A percentile compares a stretch with the other conserved stretches of the same genome.
phyloP scores from a whole-genome alignment of 2,888 invertebrate genomes.

The Hylaea fasciaria region DNA sequence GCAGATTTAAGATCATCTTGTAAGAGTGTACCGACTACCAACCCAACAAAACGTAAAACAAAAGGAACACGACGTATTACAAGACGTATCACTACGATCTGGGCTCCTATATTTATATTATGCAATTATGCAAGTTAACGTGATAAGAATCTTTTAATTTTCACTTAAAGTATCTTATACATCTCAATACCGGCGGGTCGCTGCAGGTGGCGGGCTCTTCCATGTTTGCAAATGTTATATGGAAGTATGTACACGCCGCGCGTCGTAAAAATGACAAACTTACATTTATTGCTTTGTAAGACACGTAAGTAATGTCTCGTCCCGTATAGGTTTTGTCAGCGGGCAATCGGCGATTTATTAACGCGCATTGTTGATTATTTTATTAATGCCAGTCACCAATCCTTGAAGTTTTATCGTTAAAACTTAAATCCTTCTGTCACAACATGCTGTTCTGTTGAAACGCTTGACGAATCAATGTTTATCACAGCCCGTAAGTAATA shows the following conservation, averaged over 20 bases:
- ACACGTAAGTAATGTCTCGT: constrained; percentile 75
- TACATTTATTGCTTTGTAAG: constrained; percentile 72
- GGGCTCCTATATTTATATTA: constrained; percentile 39
- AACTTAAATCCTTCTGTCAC: constrained; percentile 51
- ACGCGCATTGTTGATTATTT: constrained; percentile 75
- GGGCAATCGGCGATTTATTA: constrained; percentile 79
- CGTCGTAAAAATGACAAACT: constrained; percentile 77
- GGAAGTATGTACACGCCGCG: constrained; percentile 57
- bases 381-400: constrained; percentile 66
- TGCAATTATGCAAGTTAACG: constrained; percentile 40
- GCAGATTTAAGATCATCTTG: neutral
- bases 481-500: constrained; percentile 44
- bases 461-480: constrained; percentile 57
- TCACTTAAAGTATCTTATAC: constrained; percentile 51
- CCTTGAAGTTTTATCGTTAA: constrained; percentile 58
- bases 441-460: constrained; percentile 52
- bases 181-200: constrained; percentile 57
- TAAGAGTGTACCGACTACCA: neutral
- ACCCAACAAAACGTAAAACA: neutral
- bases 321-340: constrained; percentile 77
- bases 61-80: constrained; percentile 5
- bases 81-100: constrained; percentile 16
- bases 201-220: constrained; percentile 64
- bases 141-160: constrained; percentile 47
- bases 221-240: constrained; percentile 63